Evolutionary conservation across 1,140 invertebrate genomes (phyloP), one percentile per base, ranked within the genome.

Genomic region (Archivesica marissinica): DNA sequence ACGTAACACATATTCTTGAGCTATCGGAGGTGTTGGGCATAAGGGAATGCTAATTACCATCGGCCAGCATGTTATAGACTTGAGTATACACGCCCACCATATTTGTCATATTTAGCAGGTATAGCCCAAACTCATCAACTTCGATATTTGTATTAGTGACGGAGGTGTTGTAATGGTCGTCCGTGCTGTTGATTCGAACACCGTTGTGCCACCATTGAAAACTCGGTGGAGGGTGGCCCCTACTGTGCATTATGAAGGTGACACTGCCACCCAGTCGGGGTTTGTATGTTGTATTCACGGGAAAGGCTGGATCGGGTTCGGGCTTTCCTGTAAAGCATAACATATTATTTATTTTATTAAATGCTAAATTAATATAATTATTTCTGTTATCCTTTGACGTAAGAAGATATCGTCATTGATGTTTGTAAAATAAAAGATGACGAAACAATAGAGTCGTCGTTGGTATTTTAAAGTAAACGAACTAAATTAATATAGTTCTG

Each of bases 171-270:
- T 44, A 70, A 2, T 41, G 11, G 15, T 44, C 6, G 23, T 41
- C 66, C 28, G 66, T 25, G 47, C 66, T 44, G 39, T 70, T 47
- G 2, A n/a, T 6, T 47, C 28, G 3, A 13, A 4, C 23, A 1
- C 66, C 66, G 28, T 70, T 25, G 47, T 70, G 66, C 38, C 9
- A 41, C 66, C 66, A 70, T 25, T 44, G 15, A 38, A 13, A 70
- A 7, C 23, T 44, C 2, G 66, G 66, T 1, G 13, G 20, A 7
- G 66, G 66, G 25, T 70, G 47, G 6, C 66, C 66, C 25, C 0
- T 1, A 1, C 38, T 20, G 17, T 23, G 38, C n/a, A 70, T 44
- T 3, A n/a, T 44, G 1, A 70, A 9, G 13, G 35, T 25, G 2
- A 70, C 38, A 25, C 1, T 23, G 66, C 47, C 39, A 3, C 66